Evolutionary conservation across 1,140 invertebrate species (phyloP).

Genomic region (Drosophila pectinifera): DNA sequence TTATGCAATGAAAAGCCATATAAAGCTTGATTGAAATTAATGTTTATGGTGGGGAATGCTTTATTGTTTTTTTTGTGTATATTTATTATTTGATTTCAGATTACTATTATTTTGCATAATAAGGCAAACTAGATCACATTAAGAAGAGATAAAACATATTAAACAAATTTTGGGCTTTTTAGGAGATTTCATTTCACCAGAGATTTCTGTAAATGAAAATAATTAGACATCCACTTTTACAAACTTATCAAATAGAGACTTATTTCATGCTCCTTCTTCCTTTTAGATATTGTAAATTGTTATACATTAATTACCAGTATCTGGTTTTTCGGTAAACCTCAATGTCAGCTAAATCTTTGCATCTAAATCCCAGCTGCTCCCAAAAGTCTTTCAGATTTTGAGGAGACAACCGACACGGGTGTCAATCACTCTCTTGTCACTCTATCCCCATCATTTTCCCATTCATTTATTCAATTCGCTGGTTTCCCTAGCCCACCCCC

Average conservation of each 20-base stretch:
- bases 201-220: neutral
- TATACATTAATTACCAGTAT: constrained; percentile 1
- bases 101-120: neutral
- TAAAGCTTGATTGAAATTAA: constrained; percentile 12
- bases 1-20: constrained; percentile 40
- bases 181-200: too few species aligned
- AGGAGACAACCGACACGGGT: constrained; percentile 9
- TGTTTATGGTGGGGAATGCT: neutral
- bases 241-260: too few species aligned
- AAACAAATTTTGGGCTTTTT: too few species aligned
- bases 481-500: constrained; percentile 27
- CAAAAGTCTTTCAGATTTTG: neutral
- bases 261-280: neutral
- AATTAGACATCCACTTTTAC: too few species aligned
- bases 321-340: neutral
- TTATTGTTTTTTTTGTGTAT: neutral
- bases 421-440: constrained; percentile 43
- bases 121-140: neutral
- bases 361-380: neutral
- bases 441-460: constrained; percentile 38
- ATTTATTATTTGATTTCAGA: neutral
- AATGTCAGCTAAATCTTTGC: neutral
- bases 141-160: too few species aligned
- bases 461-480: constrained; percentile 59
- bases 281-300: neutral